phyloP scores from a whole-genome alignment of 2,888 invertebrate species.

The Clanis bilineata region DNA sequence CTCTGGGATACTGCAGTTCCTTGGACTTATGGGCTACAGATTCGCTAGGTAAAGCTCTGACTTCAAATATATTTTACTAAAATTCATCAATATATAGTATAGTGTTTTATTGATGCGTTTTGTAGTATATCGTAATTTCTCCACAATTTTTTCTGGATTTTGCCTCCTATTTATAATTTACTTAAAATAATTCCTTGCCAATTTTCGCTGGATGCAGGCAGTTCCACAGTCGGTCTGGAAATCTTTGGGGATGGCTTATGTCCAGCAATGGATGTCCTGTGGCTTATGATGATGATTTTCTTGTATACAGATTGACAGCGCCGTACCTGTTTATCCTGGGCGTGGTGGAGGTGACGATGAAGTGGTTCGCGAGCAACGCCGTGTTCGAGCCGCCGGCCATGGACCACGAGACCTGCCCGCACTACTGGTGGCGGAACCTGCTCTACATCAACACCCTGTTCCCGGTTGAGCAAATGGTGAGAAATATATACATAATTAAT shows the following conservation, averaged over 20 bases:
- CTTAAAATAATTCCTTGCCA: too few species aligned
- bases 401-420: conserved; percentile 91
- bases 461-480: conserved; percentile 92
- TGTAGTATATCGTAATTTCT: too few species aligned
- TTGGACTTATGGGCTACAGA: conserved; percentile 89
- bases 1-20: conserved; percentile 86
- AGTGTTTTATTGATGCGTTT: too few species aligned
- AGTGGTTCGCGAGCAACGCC: conserved; percentile 91
- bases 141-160: too few species aligned
- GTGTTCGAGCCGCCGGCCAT: conserved; percentile 92
- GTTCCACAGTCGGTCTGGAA: too few species aligned
- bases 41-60: conserved; percentile 84
- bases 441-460: conserved; percentile 93
- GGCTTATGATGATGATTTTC: not conserved
- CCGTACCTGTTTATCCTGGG: conserved; percentile 93
- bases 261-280: too few species aligned
- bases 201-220: too few species aligned
- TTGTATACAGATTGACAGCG: conserved; percentile 85
- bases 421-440: conserved; percentile 94
- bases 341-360: conserved; percentile 92
- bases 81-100: too few species aligned
- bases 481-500: conserved; percentile 17
- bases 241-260: too few species aligned
- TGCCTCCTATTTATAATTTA: too few species aligned
- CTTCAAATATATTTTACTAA: too few species aligned